Conservation (phyloP, 2,797 vertebrate genomes). For the Bucorvus abyssinicus region DNA sequence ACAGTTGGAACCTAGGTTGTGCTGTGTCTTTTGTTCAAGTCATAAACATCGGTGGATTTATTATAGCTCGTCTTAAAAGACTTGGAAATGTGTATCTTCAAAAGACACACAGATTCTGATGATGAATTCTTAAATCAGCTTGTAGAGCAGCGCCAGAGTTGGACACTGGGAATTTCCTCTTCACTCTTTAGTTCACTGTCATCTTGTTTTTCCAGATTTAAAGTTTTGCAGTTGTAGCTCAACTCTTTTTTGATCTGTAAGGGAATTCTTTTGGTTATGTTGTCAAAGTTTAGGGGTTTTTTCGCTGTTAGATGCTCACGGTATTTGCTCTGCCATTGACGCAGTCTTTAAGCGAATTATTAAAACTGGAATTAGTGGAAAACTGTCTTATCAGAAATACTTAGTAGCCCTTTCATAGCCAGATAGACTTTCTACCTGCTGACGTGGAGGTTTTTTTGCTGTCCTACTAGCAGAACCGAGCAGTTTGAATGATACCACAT, state of each 20-base stretch:
- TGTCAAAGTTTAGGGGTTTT: background rate
- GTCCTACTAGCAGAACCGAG: background rate
- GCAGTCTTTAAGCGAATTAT: background rate
- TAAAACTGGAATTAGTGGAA: background rate
- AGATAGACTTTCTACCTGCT: background rate
- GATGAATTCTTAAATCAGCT: background rate
- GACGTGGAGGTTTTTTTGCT: background rate
- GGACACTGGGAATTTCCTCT: background rate
- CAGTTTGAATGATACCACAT: background rate
- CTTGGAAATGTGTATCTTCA: background rate
- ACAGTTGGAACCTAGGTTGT: slow-evolving; percentile 18
- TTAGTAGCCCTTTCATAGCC: background rate
- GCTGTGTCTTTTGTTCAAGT: slow-evolving; percentile 7
- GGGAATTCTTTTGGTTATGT: background rate
- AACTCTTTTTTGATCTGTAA: background rate
- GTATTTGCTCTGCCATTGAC: background rate
- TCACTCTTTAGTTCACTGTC: background rate
- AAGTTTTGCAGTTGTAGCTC: background rate
- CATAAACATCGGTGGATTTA: background rate
- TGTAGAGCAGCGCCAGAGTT: background rate
- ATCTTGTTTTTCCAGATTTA: background rate
- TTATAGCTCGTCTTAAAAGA: background rate
- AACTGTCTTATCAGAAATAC: background rate
- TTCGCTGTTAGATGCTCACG: background rate
- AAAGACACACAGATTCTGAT: background rate